Percentiles rank a stretch among this genome's conserved stretches.
phyloP scores from a whole-genome alignment of 2,888 invertebrate genomes.

The Agrochola lychnidis region DNA sequence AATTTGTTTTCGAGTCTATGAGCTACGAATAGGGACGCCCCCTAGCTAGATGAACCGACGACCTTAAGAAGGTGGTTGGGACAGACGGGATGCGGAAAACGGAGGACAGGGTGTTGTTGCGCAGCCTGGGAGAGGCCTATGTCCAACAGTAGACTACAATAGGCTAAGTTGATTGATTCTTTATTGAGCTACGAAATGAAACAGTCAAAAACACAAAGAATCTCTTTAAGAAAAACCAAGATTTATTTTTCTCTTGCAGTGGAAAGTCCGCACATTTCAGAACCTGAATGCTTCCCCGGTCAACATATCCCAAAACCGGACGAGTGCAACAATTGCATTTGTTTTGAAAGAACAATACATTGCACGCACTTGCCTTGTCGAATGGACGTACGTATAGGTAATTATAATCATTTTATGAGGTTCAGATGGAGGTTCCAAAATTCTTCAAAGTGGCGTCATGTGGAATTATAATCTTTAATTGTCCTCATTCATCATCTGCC shows the following conservation, averaged over 20 bases:
- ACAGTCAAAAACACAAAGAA: not conserved
- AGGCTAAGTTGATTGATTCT: too few species aligned
- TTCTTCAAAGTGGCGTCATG: not conserved
- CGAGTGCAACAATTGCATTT: conserved; percentile 37
- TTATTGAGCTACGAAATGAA: not conserved
- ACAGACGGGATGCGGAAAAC: too few species aligned
- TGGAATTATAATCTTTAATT: not conserved
- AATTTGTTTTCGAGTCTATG: not conserved
- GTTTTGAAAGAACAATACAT: conserved; percentile 22
- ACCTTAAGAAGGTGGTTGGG: too few species aligned
- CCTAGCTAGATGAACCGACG: too few species aligned
- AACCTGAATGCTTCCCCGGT: conserved; percentile 16
- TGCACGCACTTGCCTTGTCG: conserved; percentile 26
- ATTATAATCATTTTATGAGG: not conserved
- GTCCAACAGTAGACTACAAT: too few species aligned
- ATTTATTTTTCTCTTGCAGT: not conserved
- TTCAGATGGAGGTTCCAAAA: too few species aligned
- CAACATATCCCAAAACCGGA: conserved; percentile 10
- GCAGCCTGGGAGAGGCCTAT: too few species aligned
- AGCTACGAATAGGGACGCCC: not conserved
- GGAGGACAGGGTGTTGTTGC: too few species aligned
- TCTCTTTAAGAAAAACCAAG: not conserved
- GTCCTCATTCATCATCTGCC: not conserved
- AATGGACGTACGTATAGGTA: conserved; percentile 9
- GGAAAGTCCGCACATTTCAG: conserved; percentile 10